phyloP scores from a whole-genome alignment of 2,113 vertebrate genomes.

The Zosterops lateralis region DNA sequence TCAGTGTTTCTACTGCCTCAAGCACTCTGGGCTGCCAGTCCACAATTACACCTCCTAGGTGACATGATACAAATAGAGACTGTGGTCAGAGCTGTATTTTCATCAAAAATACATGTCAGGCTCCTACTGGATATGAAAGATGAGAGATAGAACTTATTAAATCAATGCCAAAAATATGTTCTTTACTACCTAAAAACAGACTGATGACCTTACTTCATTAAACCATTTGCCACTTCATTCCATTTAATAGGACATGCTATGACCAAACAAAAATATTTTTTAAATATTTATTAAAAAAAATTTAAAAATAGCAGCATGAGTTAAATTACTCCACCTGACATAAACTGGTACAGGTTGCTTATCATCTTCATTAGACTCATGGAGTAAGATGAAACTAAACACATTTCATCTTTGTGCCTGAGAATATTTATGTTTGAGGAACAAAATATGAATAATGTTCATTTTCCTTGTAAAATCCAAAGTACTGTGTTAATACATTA shows the following conservation, averaged over 20 bases:
- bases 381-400: not conserved
- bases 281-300: not conserved
- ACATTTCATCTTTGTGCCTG: not conserved
- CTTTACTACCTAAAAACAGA: not conserved
- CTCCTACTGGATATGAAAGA: not conserved
- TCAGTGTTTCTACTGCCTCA: not conserved
- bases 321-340: not conserved
- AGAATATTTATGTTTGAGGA: not conserved
- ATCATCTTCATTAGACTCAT: not conserved
- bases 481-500: not conserved
- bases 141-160: constrained; percentile 2
- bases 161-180: not conserved
- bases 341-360: not conserved
- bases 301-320: not conserved
- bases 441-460: not conserved
- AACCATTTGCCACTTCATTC: not conserved
- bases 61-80: constrained; percentile 47
- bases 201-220: not conserved
- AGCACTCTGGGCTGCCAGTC: not conserved
- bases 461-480: not conserved
- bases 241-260: not conserved
- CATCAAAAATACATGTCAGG: not conserved
- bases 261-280: not conserved
- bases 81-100: constrained; percentile 34
- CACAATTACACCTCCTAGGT: constrained; percentile 45